Evolutionary conservation across 2,888 invertebrate species (phyloP).

Genomic region (Pediacus dermestoides): DNA sequence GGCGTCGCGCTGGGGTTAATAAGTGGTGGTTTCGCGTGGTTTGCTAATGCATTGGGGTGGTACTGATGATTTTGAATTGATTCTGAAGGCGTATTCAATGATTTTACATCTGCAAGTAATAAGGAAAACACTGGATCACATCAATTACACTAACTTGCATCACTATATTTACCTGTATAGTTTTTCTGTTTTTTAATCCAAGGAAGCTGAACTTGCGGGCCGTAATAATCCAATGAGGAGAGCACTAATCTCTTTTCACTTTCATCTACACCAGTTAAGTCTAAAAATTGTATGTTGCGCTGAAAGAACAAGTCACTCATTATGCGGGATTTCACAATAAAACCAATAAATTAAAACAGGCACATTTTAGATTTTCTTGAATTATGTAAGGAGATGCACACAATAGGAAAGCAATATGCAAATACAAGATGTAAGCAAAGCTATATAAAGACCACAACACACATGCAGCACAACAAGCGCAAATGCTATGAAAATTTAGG

Average conservation of each 20-base stretch:
- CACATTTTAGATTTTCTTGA: neutral
- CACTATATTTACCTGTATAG: neutral
- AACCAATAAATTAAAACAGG: neutral
- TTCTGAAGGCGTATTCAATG: neutral
- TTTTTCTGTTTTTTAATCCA: slow-evolving; percentile 34
- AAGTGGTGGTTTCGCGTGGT: neutral
- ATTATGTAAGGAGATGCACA: too few species aligned
- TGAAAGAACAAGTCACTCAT: slow-evolving; percentile 18
- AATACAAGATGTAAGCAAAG: too few species aligned
- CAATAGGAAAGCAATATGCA: too few species aligned
- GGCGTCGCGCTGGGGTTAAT: too few species aligned
- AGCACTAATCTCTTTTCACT: slow-evolving; percentile 63
- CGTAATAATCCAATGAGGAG: slow-evolving; percentile 55
- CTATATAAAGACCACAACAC: too few species aligned
- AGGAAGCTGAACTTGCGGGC: slow-evolving; percentile 47
- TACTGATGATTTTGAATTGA: slow-evolving; percentile 1
- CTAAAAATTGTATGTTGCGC: slow-evolving; percentile 61
- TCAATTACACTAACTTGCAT: neutral
- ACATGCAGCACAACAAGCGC: slow-evolving; percentile 5
- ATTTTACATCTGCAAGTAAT: neutral
- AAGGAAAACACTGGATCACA: neutral
- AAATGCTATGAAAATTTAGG: slow-evolving; percentile 13
- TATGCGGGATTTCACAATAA: too few species aligned
- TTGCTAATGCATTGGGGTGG: neutral
- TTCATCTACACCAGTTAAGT: slow-evolving; percentile 69